Conservation (phyloP, 2,888 invertebrate species). For the Antheraea yamamai region DNA sequence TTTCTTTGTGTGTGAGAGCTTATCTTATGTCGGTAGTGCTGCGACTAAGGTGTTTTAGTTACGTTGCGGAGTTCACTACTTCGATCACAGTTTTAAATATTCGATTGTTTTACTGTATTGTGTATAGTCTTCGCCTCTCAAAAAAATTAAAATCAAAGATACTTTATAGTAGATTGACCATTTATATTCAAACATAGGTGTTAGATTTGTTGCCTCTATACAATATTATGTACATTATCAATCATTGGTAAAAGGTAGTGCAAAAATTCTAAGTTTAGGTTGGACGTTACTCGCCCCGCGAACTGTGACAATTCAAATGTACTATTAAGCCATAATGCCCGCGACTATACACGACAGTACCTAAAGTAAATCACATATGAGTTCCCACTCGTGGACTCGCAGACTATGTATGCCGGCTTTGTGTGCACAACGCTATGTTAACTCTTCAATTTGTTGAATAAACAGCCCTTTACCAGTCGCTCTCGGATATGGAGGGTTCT, state of each 20-base stretch:
- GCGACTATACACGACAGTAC: background rate
- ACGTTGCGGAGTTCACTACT: background rate
- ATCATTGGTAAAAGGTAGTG: background rate
- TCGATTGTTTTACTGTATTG: background rate
- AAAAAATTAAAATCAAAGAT: no score
- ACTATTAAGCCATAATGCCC: background rate
- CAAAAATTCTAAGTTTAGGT: background rate
- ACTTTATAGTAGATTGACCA: no score
- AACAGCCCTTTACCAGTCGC: background rate
- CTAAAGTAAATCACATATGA: background rate
- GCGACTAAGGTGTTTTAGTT: background rate
- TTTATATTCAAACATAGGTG: no score
- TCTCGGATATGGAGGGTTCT: background rate
- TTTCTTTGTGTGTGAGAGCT: background rate
- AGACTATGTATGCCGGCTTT: background rate
- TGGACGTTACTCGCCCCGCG: background rate
- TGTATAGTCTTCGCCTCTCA: background rate
- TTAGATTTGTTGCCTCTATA: no score
- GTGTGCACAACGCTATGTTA: background rate
- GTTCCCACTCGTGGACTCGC: background rate
- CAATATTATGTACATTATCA: no score
- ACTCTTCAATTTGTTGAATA: background rate
- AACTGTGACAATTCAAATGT: background rate
- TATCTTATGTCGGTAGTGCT: background rate
- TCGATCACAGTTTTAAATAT: background rate